Base-by-base conservation (phyloP, 2,797 vertebrate species). In the Coendou prehensilis region DNA sequence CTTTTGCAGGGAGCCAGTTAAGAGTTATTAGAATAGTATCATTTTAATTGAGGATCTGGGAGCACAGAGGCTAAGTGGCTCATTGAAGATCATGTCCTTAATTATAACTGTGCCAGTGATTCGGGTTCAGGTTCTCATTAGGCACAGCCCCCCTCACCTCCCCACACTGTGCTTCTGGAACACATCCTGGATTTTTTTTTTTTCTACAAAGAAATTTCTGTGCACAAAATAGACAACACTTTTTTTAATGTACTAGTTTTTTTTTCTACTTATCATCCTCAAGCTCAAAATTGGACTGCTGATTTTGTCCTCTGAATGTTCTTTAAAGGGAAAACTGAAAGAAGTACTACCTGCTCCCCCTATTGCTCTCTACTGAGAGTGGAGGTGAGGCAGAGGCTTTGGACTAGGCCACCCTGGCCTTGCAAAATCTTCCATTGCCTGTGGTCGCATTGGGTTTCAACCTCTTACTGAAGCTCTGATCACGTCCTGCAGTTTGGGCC, bases 201-300 rank as follows among this genome's bases (percentile, higher is more conserved):
- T 33, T 33, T 63, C 33, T 89, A 30, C 67, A 93, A 86, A 69
- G 3, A 64, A 86, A 47, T 80, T 93, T 89, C 28, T 84, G n/a
- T 78, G 50, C 41, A 52, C 10, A 76, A 83, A 73, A 37, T 81
- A 75, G 91, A 30, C 33, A 73, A 3, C 18, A 2, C 11, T 50
- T 75, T 88, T 23, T 37, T 64, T 54, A 85, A 71, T 90, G 3
- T 56, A 28, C 5, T 9, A 83, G 41, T 22, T 5, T 67, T 95
- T 94, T 57, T 95, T 97, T 57, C 28, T 93, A 63, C 76, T 88
- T 84, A 5, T 89, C 93, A 86, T 52, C 3, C 52, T 93, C 0
- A 73, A 75, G 18, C 56, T 84, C 95, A 75, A 96, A 79, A 73
- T 56, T 56, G 13, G 23, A 75, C 56, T 59, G 13, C 18, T 87